Evolutionary conservation across 2,113 vertebrate genomes (phyloP), one percentile per base, ranked within the genome.

Genomic region (Vidua macroura): DNA sequence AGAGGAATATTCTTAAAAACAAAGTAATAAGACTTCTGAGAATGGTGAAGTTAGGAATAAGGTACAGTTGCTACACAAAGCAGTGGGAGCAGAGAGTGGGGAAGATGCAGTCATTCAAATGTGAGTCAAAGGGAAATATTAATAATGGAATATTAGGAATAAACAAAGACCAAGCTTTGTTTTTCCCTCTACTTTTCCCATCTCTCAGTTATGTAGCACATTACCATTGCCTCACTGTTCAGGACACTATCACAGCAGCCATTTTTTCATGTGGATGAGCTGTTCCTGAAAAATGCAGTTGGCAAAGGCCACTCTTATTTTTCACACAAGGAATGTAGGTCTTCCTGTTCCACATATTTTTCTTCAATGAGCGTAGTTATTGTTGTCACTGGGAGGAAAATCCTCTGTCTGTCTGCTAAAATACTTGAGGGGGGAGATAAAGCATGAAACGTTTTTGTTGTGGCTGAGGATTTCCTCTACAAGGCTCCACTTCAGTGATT

Each of bases 291-390:
- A 94, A 95, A 97, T 93, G 95, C 80, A 56, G 18, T 33, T 95
- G 93, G 93, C 94, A 88, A 56, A 86, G 80, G 43, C 37, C 11
- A 14, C 69, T 88, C 88, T 92, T 97, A 88, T 95, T 97, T 97
- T 96, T 88, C 83, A 84, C 64, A 11, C 76, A 78, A 90, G 79
- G 94, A 96, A 95, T 96, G 90, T 75, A 94, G 92, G 88, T 96
- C 90, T 96, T 97, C 93, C 94, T 93, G 90, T 93, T 93, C 85
- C 87, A 94, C 86, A 78, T 96, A 93, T 75, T 95, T 97, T 92
- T 96, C 83, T 90, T 96, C 90, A 94, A 88, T 96, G 94, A 96
- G 48, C 2, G 4, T 93, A 95, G 88, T 90, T 95, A 97, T 92
- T 96, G 85, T 95, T 97, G 92, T 96, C 88, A 92, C 80, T 93